A percentile compares a stretch with the other conserved stretches of the same genome.
Evolutionary conservation across 2,888 invertebrate genomes (phyloP).

Genomic region (Epinotia ramella): DNA sequence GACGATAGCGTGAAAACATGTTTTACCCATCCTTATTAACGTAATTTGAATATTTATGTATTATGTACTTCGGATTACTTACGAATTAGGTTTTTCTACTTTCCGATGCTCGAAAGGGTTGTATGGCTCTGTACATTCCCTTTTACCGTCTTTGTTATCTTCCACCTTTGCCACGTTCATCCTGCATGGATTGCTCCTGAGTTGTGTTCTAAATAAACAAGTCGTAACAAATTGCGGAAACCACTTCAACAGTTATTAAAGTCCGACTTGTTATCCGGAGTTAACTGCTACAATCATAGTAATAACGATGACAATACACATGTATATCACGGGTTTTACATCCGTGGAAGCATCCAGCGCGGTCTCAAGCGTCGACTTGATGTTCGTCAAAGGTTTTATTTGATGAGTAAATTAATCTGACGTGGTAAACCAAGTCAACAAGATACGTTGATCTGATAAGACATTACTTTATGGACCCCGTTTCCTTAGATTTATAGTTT

Average conservation of each 20-base stretch:
- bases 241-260: slow-evolving; percentile 42
- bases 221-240: slow-evolving; percentile 26
- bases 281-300: slow-evolving; percentile 35
- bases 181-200: slow-evolving; percentile 12
- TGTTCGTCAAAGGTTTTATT: slow-evolving; percentile 47
- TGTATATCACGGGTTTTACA: slow-evolving; percentile 9
- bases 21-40: neutral
- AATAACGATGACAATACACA: slow-evolving; percentile 25
- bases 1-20: neutral
- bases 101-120: slow-evolving; percentile 77
- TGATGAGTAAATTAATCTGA: slow-evolving; percentile 54
- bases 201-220: slow-evolving; percentile 39
- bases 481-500: slow-evolving; percentile 2
- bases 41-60: neutral
- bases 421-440: slow-evolving; percentile 56
- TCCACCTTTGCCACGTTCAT: slow-evolving; percentile 41
- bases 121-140: slow-evolving; percentile 60
- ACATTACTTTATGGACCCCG: slow-evolving; percentile 12
- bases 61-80: slow-evolving; percentile 57
- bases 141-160: slow-evolving; percentile 47
- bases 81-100: slow-evolving; percentile 80
- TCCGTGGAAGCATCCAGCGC: neutral
- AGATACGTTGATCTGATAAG: slow-evolving; percentile 57
- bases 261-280: slow-evolving; percentile 32
- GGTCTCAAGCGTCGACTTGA: slow-evolving; percentile 4